phyloP scores from a whole-genome alignment of 2,113 vertebrate species.

The Seriola dumerili region DNA sequence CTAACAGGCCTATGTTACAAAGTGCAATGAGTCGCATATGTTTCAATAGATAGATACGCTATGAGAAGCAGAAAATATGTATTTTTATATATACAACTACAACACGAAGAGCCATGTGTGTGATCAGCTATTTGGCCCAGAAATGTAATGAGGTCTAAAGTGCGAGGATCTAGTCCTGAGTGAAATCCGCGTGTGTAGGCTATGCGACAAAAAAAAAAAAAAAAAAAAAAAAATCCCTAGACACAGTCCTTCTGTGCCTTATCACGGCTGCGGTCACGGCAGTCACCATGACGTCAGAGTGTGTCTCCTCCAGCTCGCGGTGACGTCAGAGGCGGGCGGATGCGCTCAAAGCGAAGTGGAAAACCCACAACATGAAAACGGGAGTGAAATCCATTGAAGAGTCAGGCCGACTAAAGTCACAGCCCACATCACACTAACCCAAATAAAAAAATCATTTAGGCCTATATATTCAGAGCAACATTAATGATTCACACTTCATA shows the following conservation, averaged over 20 bases:
- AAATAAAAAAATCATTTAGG: neutral
- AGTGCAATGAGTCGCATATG: neutral
- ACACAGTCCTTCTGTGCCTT: slow-evolving; percentile 56
- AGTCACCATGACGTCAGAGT: slow-evolving; percentile 75
- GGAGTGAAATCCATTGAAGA: slow-evolving; percentile 19
- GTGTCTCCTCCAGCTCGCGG: slow-evolving; percentile 68
- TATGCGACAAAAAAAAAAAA: slow-evolving; percentile 67
- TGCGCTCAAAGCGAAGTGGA: slow-evolving; percentile 78
- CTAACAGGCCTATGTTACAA: no score
- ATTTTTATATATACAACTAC: neutral
- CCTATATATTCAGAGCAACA: neutral
- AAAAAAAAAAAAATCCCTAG: slow-evolving; percentile 64
- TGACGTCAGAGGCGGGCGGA: slow-evolving; percentile 77
- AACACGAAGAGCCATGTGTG: neutral
- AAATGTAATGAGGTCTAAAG: neutral
- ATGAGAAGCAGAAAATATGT: neutral
- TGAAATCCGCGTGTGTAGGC: neutral
- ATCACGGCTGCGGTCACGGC: slow-evolving; percentile 48
- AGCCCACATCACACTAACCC: neutral
- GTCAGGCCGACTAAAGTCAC: neutral
- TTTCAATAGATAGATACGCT: neutral
- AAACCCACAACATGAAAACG: slow-evolving; percentile 70
- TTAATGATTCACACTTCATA: neutral
- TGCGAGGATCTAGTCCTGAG: slow-evolving; percentile 1
- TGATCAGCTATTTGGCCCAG: neutral